Percentiles rank a stretch among this genome's conserved stretches.
Conservation (phyloP, 2,888 invertebrate genomes). For the Bruchidius siliquastri region DNA sequence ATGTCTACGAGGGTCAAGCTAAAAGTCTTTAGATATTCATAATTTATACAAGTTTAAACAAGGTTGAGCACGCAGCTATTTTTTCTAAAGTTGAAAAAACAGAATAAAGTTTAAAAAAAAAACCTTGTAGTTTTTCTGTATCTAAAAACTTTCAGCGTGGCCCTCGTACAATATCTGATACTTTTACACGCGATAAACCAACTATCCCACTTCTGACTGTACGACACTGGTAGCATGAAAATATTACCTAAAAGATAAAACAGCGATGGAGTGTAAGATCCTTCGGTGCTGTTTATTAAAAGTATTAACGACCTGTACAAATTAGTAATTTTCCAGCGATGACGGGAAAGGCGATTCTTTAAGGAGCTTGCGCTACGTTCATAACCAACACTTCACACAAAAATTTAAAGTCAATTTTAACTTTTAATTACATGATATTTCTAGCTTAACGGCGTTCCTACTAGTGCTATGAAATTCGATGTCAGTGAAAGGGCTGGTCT, state of each 20-base stretch:
- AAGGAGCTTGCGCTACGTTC: background rate
- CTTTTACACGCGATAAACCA: too few relatives aligned
- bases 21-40: too few relatives aligned
- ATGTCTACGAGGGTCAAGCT: too few relatives aligned
- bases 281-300: background rate
- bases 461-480: background rate
- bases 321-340: background rate
- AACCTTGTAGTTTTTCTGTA: too few relatives aligned
- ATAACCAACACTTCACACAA: background rate
- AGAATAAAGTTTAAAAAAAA: too few relatives aligned
- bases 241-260: background rate
- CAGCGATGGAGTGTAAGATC: background rate
- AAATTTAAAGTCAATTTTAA: background rate
- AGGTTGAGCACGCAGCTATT: too few relatives aligned
- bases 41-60: too few relatives aligned
- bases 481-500: background rate
- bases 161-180: too few relatives aligned
- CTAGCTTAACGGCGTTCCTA: background rate
- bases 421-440: background rate
- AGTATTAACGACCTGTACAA: background rate
- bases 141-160: too few relatives aligned
- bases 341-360: background rate
- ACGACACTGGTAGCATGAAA: background rate
- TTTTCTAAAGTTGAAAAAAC: too few relatives aligned
- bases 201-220: background rate